Conservation (phyloP, 1,140 invertebrate species). For the Euura saliciscinereae region DNA sequence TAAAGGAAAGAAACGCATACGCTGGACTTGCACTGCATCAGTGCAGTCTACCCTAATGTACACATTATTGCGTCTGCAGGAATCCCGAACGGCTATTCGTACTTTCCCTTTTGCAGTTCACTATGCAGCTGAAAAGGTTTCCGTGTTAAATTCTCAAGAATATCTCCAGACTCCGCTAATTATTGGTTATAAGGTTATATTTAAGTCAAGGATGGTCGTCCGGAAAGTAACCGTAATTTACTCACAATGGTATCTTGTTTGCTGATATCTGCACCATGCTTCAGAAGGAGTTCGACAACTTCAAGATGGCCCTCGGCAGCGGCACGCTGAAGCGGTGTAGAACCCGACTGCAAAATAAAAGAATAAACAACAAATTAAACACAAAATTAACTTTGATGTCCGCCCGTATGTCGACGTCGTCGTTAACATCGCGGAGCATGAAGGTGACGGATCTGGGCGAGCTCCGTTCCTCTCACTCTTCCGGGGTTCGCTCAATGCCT, state of each 20-base stretch:
- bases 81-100: neutral
- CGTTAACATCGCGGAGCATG: neutral
- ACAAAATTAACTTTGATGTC: neutral
- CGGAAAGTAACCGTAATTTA: slow-evolving; percentile 18
- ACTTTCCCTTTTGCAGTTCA: neutral
- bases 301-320: slow-evolving; percentile 84
- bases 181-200: too few relatives aligned
- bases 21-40: neutral
- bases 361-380: slow-evolving; percentile 20
- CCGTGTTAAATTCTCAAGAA: too few relatives aligned
- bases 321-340: slow-evolving; percentile 79
- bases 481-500: too few relatives aligned
- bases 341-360: slow-evolving; percentile 68
- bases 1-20: neutral
- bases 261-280: slow-evolving; percentile 73
- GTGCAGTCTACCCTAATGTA: neutral
- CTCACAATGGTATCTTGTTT: slow-evolving; percentile 77
- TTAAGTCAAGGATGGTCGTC: too few relatives aligned
- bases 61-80: neutral
- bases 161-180: too few relatives aligned
- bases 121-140: neutral
- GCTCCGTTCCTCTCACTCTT: neutral
- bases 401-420: neutral
- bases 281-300: slow-evolving; percentile 73
- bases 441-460: slow-evolving; percentile 8